Evolutionary conservation across 2,797 vertebrate species (phyloP), one percentile per base, ranked within the genome.

Genomic region (Galago senegalensis): DNA sequence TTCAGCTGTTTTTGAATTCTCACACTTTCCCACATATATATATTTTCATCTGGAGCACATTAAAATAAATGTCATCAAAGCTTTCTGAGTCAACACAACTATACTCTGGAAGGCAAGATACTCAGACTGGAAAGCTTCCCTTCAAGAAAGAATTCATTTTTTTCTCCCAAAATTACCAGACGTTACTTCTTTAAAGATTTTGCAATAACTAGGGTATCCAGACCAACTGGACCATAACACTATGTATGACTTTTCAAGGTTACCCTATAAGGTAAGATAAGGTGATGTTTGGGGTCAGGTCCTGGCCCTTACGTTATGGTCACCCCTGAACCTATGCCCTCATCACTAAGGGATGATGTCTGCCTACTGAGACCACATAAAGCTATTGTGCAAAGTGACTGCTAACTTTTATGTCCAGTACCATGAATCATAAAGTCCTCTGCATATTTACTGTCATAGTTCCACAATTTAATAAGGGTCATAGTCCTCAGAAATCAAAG

Each of bases 151-250:
- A 91, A 91, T 69, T 79, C 4, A 25, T 10, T 27, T n/a, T 81
- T 31, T 63, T 10, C 21, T 56, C 9, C 16, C 60, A 21, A 61
- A 80, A 81, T 40, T 53, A 58, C n/a, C 31, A 79, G 43, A 10
- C 83, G 16, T 65, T 93, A 65, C 63, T 86, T 86, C 75, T 94
- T 27, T 61, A 73, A 89, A 40, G 70, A 85, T 37, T 75, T 46
- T 31, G 9, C 43, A 81, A 20, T 46, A 67, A 86, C n/a, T 40
- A 31, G 91, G 46, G 7, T 46, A 49, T 56, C 7, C 40, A 69
- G 67, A 70, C 18, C 17, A 63, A 93, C 1, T 31, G 20, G 23
- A 14, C 23, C 5, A 23, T 11, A 40, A 13, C 5, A 37, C 7
- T 2, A 2, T 1, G 7, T n/a, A 60, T 17, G 31, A 70, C 37